Conservation (phyloP, 2,797 vertebrate species). For the Falco cherrug region DNA sequence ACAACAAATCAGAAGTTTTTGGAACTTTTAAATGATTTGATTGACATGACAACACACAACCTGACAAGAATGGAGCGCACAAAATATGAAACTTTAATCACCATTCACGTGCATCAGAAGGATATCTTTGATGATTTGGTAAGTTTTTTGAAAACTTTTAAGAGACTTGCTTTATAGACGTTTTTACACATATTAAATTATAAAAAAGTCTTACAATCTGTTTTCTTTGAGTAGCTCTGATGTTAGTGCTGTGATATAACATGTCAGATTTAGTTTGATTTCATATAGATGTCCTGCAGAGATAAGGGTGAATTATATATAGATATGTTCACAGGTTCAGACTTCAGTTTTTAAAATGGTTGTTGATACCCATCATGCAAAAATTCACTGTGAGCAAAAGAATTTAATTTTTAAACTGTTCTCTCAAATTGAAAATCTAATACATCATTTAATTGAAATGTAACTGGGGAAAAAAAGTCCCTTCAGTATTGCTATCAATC, state of each 20-base stretch:
- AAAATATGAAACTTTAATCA: conserved; percentile 88
- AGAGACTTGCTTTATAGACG: background rate
- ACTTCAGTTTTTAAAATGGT: background rate
- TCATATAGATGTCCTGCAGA: background rate
- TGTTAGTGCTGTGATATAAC: background rate
- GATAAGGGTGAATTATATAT: background rate
- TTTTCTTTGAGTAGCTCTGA: background rate
- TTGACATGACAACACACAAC: conserved; percentile 85
- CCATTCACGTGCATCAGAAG: conserved; percentile 89
- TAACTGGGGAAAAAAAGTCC: background rate
- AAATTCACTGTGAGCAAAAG: background rate
- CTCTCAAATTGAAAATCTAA: background rate
- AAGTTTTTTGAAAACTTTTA: conserved; percentile 29
- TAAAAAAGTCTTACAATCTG: background rate
- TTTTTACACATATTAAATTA: background rate
- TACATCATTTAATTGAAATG: background rate
- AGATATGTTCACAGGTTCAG: background rate
- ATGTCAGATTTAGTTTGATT: background rate
- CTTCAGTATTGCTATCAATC: background rate
- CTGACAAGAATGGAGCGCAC: conserved; percentile 85
- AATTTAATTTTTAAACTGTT: background rate
- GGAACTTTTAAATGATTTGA: conserved; percentile 85
- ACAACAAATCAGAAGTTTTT: conserved; percentile 85
- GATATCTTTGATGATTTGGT: conserved; percentile 89
- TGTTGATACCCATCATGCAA: background rate